Conservation (phyloP, 2,797 vertebrate genomes). For the Scleropages formosus region DNA sequence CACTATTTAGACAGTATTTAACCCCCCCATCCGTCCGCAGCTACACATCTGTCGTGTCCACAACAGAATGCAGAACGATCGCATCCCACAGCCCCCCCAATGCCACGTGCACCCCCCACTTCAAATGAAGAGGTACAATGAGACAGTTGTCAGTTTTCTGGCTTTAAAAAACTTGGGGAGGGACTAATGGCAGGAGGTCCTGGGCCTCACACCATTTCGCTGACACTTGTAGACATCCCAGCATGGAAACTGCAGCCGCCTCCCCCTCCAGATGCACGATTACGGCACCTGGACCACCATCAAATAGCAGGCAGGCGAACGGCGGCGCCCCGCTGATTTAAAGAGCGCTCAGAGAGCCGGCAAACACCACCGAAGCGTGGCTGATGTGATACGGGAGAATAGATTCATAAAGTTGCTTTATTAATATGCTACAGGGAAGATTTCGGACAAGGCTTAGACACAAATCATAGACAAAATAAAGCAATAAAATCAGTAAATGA, state of each 20-base stretch:
- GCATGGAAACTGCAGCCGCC: not conserved
- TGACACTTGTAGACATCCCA: too few species aligned
- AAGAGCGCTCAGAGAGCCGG: not conserved
- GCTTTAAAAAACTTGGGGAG: too few species aligned
- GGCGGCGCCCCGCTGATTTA: not conserved
- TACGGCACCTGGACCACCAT: not conserved
- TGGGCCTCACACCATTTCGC: too few species aligned
- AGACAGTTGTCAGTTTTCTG: too few species aligned
- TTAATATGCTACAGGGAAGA: not conserved
- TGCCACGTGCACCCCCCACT: too few species aligned
- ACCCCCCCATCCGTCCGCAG: too few species aligned
- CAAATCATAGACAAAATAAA: not conserved
- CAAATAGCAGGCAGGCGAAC: not conserved
- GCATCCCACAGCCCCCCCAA: too few species aligned
- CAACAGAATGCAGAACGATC: too few species aligned
- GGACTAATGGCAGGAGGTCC: too few species aligned
- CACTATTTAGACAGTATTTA: too few species aligned
- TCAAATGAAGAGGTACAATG: too few species aligned
- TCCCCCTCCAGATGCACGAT: not conserved
- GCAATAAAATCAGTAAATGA: conserved; percentile 10
- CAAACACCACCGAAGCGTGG: not conserved
- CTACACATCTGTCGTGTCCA: too few species aligned
- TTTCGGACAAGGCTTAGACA: not conserved
- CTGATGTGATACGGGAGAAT: not conserved
- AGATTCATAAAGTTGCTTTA: not conserved